These are phyloP conservation scores for Caenorhabditis brenneri DNA, from an alignment of 1,140 invertebrate genomes.

Conservation along the genomic window DNA sequence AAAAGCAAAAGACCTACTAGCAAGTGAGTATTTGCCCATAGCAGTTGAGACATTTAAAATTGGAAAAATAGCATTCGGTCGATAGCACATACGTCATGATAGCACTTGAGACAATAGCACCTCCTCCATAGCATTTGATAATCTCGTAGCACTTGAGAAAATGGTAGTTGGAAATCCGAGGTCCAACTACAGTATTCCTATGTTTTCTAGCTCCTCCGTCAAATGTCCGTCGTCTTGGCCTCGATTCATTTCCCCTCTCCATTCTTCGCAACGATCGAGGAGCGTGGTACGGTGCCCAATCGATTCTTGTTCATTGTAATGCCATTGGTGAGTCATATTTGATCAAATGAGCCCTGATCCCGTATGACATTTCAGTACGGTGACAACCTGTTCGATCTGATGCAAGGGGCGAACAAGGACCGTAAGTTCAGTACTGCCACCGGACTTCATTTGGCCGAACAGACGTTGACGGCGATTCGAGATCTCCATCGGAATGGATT, in stretches of 20 bases:
- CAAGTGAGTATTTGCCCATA: no score
- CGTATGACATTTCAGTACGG: background rate
- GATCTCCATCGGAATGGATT: slow-evolving; percentile 11
- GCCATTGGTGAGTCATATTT: background rate
- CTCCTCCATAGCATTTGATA: no score
- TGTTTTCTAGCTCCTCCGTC: background rate
- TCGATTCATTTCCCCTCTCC: background rate
- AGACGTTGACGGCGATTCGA: slow-evolving; percentile 3
- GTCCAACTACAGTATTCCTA: background rate
- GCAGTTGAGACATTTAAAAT: no score
- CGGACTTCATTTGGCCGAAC: slow-evolving; percentile 6
- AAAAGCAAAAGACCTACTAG: no score
- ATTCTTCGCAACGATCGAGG: background rate
- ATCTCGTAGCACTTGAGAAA: no score
- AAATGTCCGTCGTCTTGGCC: slow-evolving; percentile 8
- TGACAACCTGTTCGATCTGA: slow-evolving; percentile 3
- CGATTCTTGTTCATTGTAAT: background rate
- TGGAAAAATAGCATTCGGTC: no score
- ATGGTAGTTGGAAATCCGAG: no score
- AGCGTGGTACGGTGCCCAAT: background rate
- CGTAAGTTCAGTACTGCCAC: slow-evolving; percentile 6
- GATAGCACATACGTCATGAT: no score
- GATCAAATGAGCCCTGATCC: no score
- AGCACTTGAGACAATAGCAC: no score
- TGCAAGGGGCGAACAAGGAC: background rate